Evolutionary conservation across 2,113 vertebrate species (phyloP), one percentile per base, ranked within the genome.

Genomic region (Myrmecophaga tridactyla): DNA sequence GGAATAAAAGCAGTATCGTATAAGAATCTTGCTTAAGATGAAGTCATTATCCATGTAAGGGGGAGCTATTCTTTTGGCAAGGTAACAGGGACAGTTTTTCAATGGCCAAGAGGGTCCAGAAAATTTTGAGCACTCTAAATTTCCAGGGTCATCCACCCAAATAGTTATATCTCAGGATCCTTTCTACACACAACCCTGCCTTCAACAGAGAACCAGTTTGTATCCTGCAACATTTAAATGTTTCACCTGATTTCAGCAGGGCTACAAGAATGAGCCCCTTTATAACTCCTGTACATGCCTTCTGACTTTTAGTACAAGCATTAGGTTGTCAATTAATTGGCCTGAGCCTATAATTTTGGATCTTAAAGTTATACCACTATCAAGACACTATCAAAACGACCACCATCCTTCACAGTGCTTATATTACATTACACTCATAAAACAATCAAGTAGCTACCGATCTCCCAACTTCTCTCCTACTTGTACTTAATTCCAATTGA

Each of bases 211-310:
- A 14, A 36, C 34, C 56, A 5, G 53, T 18, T 56, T 56, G 56
- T 4, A 18, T 4, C 10, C 7, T 3, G 23, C 0, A 13, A 12
- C 25, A 29, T 75, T 14, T 2, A 80, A 21, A 41, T n/a, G 29
- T 3, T 63, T 43, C 36, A 8, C 21, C 39, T 56, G 4, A 39
- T 58, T 48, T 90, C 53, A 53, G n/a, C 62, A 58, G 25, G 63
- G 41, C 46, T 4, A 23, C 2, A 15, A 60, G 82, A 27, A n/a
- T 0, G 0, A 3, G 4, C 7, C 87, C 7, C 43, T n/a, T 48
- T 76, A 6, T 2, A 70, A 39, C 17, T 17, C 25, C 6, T 39
- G 15, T 8, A 63, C 7, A n/a, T 29, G 53, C 2, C 65, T 25
- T 13, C 51, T 6, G 36, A 18, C 10, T 46, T 62, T 86, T 80